Conservation (phyloP, 1,140 invertebrate genomes). For the Macrosteles quadrilineatus region DNA sequence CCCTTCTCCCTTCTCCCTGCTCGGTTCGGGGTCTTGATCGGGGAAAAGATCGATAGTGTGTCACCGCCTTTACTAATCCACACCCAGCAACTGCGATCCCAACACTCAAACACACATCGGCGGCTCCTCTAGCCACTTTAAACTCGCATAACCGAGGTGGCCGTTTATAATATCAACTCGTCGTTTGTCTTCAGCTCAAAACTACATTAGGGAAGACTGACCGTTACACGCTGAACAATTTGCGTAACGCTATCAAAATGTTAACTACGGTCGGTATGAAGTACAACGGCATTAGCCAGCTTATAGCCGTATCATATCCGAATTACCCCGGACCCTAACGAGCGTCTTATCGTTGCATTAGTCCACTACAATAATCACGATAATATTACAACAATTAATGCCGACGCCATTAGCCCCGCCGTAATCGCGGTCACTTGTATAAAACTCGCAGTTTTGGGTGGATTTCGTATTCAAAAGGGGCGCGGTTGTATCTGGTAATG, state of each 20-base stretch:
- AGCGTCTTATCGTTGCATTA: constrained; percentile 12
- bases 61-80: no score
- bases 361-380: constrained; percentile 11
- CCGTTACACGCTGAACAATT: background rate
- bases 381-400: constrained; percentile 18
- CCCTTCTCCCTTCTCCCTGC: no score
- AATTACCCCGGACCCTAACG: background rate
- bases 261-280: constrained; percentile 1
- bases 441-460: background rate
- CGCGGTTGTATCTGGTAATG: background rate
- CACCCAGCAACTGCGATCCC: background rate
- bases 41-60: no score
- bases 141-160: background rate
- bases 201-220: background rate
- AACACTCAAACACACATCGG: background rate
- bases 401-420: background rate
- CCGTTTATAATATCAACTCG: background rate
- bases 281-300: constrained; percentile 17
- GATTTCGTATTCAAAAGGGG: constrained; percentile 10
- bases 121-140: background rate
- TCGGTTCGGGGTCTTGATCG: no score
- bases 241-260: constrained; percentile 10
- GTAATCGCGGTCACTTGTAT: background rate
- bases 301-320: constrained; percentile 3
- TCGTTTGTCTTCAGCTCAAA: constrained; percentile 4